Evolutionary conservation across 2,888 invertebrate species (phyloP).

Genomic region (Lucinisca nassula): DNA sequence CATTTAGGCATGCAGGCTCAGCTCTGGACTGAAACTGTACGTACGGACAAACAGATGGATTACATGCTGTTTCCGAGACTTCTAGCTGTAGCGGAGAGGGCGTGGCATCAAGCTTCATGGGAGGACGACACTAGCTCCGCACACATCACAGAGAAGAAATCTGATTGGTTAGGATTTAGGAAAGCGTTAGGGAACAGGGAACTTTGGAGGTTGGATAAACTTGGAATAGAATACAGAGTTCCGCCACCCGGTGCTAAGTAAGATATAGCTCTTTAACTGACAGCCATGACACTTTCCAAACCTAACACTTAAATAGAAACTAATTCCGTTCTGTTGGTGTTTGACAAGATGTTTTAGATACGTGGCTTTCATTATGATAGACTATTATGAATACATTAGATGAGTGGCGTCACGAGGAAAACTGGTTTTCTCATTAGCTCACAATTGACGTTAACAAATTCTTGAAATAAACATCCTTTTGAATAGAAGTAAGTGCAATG

Average conservation of each 20-base stretch:
- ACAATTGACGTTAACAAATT: too few species aligned
- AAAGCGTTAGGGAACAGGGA: constrained; percentile 76
- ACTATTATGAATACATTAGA: too few species aligned
- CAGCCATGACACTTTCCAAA: too few species aligned
- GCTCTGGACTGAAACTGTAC: constrained; percentile 82
- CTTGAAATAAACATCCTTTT: too few species aligned
- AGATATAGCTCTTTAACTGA: too few species aligned
- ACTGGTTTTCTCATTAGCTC: too few species aligned
- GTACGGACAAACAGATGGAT: constrained; percentile 73
- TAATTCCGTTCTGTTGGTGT: too few species aligned
- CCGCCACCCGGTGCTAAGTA: constrained; percentile 82
- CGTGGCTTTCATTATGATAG: too few species aligned
- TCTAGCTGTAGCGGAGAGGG: constrained; percentile 84
- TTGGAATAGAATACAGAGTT: constrained; percentile 75
- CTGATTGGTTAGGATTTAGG: constrained; percentile 79
- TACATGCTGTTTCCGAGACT: constrained; percentile 81
- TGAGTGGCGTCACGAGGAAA: too few species aligned
- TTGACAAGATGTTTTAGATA: too few species aligned
- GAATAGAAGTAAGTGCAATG: too few species aligned
- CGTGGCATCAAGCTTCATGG: constrained; percentile 85
- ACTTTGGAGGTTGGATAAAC: constrained; percentile 71
- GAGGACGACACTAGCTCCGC: constrained; percentile 65
- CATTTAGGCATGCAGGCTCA: constrained; percentile 85
- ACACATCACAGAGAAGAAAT: constrained; percentile 16
- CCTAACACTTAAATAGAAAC: too few species aligned